phyloP scores from a whole-genome alignment of 2,797 vertebrate species.

The Falco naumanni region DNA sequence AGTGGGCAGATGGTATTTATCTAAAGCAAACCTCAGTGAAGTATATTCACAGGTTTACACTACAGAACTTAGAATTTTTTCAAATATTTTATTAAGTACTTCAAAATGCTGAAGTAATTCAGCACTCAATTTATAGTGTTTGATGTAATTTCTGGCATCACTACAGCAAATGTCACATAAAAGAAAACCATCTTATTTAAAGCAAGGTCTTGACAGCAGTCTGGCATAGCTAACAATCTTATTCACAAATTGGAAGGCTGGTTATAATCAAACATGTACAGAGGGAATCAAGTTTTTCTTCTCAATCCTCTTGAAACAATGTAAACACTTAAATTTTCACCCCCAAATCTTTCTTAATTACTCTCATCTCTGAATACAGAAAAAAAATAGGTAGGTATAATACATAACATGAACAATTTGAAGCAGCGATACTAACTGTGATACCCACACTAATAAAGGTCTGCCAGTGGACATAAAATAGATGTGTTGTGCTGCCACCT shows the following conservation, averaged over 20 bases:
- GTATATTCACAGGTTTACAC: constrained; percentile 55
- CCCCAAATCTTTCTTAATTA: neutral
- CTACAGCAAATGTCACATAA: constrained; percentile 68
- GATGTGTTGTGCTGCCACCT: neutral
- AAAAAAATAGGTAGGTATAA: neutral
- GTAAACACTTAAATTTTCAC: constrained; percentile 41
- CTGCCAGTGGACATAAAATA: neutral
- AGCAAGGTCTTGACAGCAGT: constrained; percentile 71
- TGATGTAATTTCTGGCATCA: constrained; percentile 77
- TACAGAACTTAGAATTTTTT: constrained; percentile 61
- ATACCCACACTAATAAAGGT: neutral
- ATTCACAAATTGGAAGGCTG: constrained; percentile 63
- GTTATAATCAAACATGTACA: constrained; percentile 61
- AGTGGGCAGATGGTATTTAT: constrained; percentile 20
- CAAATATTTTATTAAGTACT: constrained; percentile 73
- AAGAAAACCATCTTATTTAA: constrained; percentile 75
- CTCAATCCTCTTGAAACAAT: constrained; percentile 38
- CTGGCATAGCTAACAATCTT: constrained; percentile 62
- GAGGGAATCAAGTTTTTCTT: constrained; percentile 11
- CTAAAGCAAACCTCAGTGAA: constrained; percentile 26
- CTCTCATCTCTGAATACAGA: neutral
- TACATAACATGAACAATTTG: neutral
- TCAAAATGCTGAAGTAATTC: constrained; percentile 70
- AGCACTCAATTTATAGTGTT: constrained; percentile 61
- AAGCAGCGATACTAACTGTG: neutral